A percentile compares a stretch with the other conserved stretches of the same genome.
Conservation (phyloP, 2,888 invertebrate genomes). For the Acholoe squamosa region DNA sequence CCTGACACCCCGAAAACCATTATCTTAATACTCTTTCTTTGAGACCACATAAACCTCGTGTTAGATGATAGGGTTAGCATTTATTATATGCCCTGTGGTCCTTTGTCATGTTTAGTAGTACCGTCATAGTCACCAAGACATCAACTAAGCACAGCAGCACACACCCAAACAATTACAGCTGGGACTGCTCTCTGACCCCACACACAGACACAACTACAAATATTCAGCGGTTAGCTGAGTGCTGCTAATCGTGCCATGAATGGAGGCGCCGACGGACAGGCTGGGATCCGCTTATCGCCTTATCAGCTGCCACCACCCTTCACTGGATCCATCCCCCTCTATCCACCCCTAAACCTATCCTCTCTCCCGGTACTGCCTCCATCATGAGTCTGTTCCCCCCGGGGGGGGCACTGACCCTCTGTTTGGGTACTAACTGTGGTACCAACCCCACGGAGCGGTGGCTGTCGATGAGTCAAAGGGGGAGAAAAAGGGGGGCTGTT, state of each 20-base stretch:
- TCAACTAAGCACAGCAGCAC: neutral
- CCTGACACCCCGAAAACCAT: too few relatives aligned
- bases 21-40: too few relatives aligned
- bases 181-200: neutral
- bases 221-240: neutral
- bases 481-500: too few relatives aligned
- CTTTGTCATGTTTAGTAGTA: neutral
- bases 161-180: neutral
- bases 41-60: too few relatives aligned
- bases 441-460: too few relatives aligned
- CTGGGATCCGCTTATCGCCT: neutral
- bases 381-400: neutral
- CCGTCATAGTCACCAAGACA: neutral
- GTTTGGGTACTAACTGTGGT: too few relatives aligned
- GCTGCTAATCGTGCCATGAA: neutral
- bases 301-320: constrained; percentile 20
- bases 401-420: neutral
- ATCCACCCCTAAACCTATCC: neutral
- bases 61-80: too few relatives aligned
- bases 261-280: constrained; percentile 4
- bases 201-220: neutral
- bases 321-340: neutral
- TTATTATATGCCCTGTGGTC: neutral
- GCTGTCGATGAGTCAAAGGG: too few relatives aligned
- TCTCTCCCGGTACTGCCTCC: neutral